Evolutionary conservation across 2,888 invertebrate species (phyloP), one percentile per base, ranked within the genome.

Genomic region (Himalopsyche japonica): DNA sequence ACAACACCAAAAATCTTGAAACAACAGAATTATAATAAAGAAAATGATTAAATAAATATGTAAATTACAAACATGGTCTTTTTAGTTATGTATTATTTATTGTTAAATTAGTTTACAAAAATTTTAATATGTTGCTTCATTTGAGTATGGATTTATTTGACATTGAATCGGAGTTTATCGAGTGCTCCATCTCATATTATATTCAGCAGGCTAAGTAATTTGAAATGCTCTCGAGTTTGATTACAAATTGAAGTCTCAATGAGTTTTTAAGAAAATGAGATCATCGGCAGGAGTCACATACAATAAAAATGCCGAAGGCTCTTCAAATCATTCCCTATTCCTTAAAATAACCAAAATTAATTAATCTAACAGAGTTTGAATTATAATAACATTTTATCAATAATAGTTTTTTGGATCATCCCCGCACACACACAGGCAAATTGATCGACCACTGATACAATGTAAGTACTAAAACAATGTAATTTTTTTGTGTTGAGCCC

Each of bases 1-100:
- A 94, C 87, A 94, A 94, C 89, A 94, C 95, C 87, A 93, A 95
- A 90, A 96, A 96, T 91, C 92, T 96, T 90, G 96, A 96, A 91
- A 96, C 96, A 87, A 96, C 96, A 80, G 96, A 96, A 91, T 91
- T 96, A 89, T 96, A 92, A 91, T 88, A 82, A 49, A 32, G n/a
- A 57, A 30, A 83, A 78, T 43, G 43, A 32, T 43, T 57, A 77
- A 77, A 78, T 78, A 81, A 27, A 77, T 84, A 37, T 78, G 78
- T 76, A 78, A 82, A 82, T 82, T 70, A 70, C 70, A 70, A 70
- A 70, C 70, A 70, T 70, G 70, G 64, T 70, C 27, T 27, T 64
- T 64, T 70, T 70, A 70, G 70, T 70, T 70, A 70, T 70, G 70
- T 70, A 70, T 70, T 70, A 70, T 70, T 70, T 70, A 70, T 70